Evolutionary conservation across 2,888 invertebrate species (phyloP).

Genomic region (Uloborus plumipes): DNA sequence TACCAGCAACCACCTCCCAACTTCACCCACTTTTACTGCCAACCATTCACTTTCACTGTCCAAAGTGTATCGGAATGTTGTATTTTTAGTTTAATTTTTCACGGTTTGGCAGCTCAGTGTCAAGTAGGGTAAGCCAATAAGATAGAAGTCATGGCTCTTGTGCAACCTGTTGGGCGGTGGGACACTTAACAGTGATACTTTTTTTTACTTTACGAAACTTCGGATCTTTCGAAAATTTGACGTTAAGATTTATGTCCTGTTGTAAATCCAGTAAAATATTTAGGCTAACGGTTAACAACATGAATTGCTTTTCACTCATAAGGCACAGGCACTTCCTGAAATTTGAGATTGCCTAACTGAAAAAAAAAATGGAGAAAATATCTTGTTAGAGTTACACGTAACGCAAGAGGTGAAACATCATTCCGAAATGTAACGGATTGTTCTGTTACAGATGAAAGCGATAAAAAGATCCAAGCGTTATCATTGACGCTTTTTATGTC

Average conservation of each 20-base stretch:
- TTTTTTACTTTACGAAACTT: constrained; percentile 15
- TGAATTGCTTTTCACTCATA: constrained; percentile 2
- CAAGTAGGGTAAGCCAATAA: constrained; percentile 15
- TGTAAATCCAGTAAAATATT: constrained; percentile 21
- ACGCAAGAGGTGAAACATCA: constrained; percentile 42
- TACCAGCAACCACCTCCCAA: constrained; percentile 16
- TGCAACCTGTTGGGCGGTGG: constrained; percentile 5
- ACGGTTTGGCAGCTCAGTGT: neutral
- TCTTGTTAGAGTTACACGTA: constrained; percentile 33
- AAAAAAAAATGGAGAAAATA: constrained; percentile 28
- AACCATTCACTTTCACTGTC: constrained; percentile 12
- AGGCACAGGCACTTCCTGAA: constrained; percentile 18
- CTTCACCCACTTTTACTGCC: constrained; percentile 23
- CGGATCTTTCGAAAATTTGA: constrained; percentile 2
- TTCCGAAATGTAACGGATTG: constrained; percentile 21
- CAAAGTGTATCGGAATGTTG: constrained; percentile 27
- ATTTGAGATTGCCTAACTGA: constrained; percentile 18
- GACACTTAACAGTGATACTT: constrained; percentile 13
- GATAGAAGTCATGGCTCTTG: constrained; percentile 14
- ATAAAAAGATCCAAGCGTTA: constrained; percentile 25
- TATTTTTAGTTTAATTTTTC: constrained; percentile 17
- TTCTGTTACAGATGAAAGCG: constrained; percentile 33
- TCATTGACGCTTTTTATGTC: constrained; percentile 30
- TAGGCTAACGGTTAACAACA: constrained; percentile 14
- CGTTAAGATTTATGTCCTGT: constrained; percentile 5